These are phyloP conservation scores for Todiramphus saurophagus DNA, from an alignment of 2,113 vertebrate species.

Conservation along the genomic window DNA sequence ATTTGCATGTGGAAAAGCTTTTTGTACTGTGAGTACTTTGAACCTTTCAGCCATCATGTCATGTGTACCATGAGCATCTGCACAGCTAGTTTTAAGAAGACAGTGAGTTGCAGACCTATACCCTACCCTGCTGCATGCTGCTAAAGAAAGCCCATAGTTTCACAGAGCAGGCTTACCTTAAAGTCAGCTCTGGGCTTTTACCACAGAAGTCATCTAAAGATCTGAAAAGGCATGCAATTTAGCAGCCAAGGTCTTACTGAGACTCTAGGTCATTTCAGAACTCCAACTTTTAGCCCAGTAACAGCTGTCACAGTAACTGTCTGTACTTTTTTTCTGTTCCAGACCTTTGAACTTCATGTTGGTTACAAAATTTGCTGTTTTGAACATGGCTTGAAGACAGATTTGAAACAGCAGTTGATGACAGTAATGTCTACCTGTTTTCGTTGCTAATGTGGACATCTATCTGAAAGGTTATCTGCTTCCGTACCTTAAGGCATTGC, in stretches of 20 bases:
- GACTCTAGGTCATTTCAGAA: not conserved
- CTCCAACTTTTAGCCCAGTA: not conserved
- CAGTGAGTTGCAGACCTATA: not conserved
- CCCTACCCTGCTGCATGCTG: not conserved
- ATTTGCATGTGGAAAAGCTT: not conserved
- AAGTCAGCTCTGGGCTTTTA: not conserved
- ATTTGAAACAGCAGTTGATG: not conserved
- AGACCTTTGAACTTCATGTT: not conserved
- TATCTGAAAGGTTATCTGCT: not conserved
- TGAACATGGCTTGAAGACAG: not conserved
- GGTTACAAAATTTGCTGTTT: not conserved
- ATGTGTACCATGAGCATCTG: not conserved
- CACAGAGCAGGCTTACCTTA: not conserved
- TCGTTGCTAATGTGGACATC: not conserved
- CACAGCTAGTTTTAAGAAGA: not conserved
- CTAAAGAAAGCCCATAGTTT: not conserved
- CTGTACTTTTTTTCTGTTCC: not conserved
- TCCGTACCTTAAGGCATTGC: not conserved
- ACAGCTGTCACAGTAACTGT: not conserved
- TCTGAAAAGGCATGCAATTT: not conserved
- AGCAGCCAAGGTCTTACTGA: not conserved
- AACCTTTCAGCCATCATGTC: not conserved
- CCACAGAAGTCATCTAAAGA: not conserved
- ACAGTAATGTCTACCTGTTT: not conserved
- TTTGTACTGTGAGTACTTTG: not conserved